Conservation (phyloP, 2,113 vertebrate genomes). For the Chelonoidis abingdonii region DNA sequence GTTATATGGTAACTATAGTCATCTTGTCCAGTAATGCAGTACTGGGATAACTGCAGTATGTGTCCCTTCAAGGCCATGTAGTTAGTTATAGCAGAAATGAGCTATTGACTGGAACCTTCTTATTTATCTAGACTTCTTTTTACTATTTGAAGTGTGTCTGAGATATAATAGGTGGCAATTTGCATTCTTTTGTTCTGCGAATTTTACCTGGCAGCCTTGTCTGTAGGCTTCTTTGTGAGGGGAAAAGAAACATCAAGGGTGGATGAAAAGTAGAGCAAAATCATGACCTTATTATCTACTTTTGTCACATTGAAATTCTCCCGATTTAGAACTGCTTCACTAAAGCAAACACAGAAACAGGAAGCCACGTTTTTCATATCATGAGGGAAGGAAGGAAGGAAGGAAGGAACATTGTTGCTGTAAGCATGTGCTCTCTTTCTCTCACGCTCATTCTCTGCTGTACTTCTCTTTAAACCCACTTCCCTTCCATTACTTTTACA, state of each 20-base stretch:
- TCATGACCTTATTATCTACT: slow-evolving; percentile 55
- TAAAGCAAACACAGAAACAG: slow-evolving; percentile 40
- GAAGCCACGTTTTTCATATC: slow-evolving; percentile 18
- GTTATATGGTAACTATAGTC: slow-evolving; percentile 62
- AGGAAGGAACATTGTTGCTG: neutral
- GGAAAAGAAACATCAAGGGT: slow-evolving; percentile 63
- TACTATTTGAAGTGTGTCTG: slow-evolving; percentile 81
- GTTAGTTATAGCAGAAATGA: slow-evolving; percentile 73
- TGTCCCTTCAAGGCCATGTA: slow-evolving; percentile 69
- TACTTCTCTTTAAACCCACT: neutral
- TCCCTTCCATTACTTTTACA: neutral
- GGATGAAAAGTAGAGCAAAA: slow-evolving; percentile 64
- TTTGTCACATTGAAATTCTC: slow-evolving; percentile 54
- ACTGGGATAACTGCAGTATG: slow-evolving; percentile 57
- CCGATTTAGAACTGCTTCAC: slow-evolving; percentile 62
- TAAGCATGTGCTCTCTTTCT: neutral
- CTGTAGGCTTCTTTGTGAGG: slow-evolving; percentile 70
- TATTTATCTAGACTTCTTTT: slow-evolving; percentile 73
- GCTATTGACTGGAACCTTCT: slow-evolving; percentile 81
- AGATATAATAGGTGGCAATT: slow-evolving; percentile 76
- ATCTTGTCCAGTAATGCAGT: slow-evolving; percentile 66
- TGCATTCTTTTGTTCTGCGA: slow-evolving; percentile 79
- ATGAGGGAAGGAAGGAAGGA: neutral
- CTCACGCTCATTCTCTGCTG: neutral
- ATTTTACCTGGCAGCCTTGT: slow-evolving; percentile 75